phyloP scores from a whole-genome alignment of 2,113 vertebrate species.

The Carassius auratus region DNA sequence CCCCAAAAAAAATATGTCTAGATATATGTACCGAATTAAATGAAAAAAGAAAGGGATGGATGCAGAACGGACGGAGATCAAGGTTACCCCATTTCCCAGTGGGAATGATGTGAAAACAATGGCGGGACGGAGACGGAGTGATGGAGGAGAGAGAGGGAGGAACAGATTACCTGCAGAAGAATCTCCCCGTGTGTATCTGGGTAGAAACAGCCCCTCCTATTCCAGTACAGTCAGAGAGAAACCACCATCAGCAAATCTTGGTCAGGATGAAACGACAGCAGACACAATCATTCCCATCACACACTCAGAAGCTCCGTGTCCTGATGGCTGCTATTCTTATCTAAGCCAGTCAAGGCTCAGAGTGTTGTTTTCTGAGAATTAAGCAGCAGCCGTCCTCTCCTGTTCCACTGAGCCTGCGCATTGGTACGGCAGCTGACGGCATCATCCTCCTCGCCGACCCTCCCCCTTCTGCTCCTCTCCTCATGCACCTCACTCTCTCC shows the following conservation, averaged over 20 bases:
- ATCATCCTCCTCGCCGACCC: conserved; percentile 46
- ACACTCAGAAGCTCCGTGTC: conserved; percentile 23
- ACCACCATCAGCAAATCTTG: conserved; percentile 59
- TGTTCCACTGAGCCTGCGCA: conserved; percentile 70
- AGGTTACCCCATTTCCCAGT: conserved; percentile 54
- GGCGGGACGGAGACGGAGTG: not conserved
- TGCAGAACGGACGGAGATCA: conserved; percentile 47
- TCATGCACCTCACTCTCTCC: conserved; percentile 59
- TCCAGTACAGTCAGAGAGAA: conserved; percentile 54
- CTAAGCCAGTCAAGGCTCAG: conserved; percentile 51
- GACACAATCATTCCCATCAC: conserved; percentile 67
- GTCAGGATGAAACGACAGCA: conserved; percentile 45
- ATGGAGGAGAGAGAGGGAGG: conserved; percentile 32
- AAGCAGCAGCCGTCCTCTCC: conserved; percentile 63
- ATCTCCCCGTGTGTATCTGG: conserved; percentile 46
- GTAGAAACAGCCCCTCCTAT: conserved; percentile 58
- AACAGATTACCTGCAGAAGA: conserved; percentile 70
- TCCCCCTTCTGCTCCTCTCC: conserved; percentile 43
- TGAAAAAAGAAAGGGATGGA: conserved; percentile 2
- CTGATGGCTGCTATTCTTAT: conserved; percentile 51
- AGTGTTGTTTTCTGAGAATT: conserved; percentile 74
- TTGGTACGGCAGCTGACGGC: conserved; percentile 66
- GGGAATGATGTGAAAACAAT: conserved; percentile 39
- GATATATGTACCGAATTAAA: not conserved
- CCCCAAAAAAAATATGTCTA: too few relatives aligned